Conservation (phyloP, 2,888 invertebrate genomes). For the Plutella xylostella region DNA sequence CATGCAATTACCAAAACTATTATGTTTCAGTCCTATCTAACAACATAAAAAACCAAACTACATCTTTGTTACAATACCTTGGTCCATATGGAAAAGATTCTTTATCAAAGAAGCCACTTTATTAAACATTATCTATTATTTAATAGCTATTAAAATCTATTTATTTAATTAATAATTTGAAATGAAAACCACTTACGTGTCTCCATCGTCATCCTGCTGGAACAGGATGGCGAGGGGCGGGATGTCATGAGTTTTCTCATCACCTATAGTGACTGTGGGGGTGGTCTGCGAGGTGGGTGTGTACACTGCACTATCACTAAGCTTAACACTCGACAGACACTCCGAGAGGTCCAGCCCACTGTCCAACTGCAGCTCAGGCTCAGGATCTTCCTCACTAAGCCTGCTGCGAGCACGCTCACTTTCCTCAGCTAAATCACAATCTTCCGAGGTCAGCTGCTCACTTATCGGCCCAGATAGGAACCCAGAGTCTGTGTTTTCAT, state of each 20-base stretch:
- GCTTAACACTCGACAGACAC: constrained; percentile 70
- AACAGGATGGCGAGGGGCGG: constrained; percentile 76
- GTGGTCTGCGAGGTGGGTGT: too few relatives aligned
- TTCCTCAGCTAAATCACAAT: constrained; percentile 11
- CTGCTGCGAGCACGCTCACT: background rate
- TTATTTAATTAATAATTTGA: too few relatives aligned
- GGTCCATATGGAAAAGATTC: too few relatives aligned
- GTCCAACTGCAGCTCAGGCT: constrained; percentile 55
- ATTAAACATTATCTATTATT: too few relatives aligned
- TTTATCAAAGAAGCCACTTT: too few relatives aligned
- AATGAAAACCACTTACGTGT: constrained; percentile 77
- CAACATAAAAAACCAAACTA: too few relatives aligned
- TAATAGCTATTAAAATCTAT: too few relatives aligned
- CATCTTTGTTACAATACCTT: too few relatives aligned
- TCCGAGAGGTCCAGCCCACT: constrained; percentile 77
- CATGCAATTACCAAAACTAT: too few relatives aligned
- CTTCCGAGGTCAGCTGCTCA: constrained; percentile 24
- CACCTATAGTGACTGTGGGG: constrained; percentile 19
- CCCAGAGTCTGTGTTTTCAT: constrained; percentile 48
- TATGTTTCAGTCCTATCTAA: too few relatives aligned
- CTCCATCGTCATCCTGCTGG: constrained; percentile 85
- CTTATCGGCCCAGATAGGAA: constrained; percentile 40
- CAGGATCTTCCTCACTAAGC: background rate
- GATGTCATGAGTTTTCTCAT: constrained; percentile 23
- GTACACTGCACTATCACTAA: constrained; percentile 25